Percentiles rank a stretch among this genome's conserved stretches.
Evolutionary conservation across 2,797 vertebrate genomes (phyloP).

Genomic region (Sebastolobus alascanus): DNA sequence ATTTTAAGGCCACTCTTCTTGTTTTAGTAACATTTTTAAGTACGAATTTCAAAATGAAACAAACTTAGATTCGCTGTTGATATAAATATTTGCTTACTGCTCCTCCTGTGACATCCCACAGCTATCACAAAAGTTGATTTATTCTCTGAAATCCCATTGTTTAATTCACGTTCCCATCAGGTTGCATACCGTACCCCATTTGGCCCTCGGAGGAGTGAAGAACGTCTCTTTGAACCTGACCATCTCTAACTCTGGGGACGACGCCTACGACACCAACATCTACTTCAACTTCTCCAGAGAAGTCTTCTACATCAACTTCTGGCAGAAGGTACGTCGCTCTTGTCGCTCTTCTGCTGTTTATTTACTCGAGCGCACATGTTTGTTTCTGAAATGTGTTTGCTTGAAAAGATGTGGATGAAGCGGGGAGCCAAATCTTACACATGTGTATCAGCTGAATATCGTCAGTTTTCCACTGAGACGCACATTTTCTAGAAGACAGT

Average conservation of each 20-base stretch:
- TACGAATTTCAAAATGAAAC: conserved; percentile 26
- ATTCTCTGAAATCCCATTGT: conserved; percentile 8
- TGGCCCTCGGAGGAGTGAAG: conserved; percentile 95
- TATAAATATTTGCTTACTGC: background rate
- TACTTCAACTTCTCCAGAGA: conserved; percentile 97
- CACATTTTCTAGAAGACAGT: conserved; percentile 23
- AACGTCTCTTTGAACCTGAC: conserved; percentile 95
- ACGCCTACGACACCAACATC: conserved; percentile 97
- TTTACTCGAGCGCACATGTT: conserved; percentile 49
- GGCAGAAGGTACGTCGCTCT: conserved; percentile 92
- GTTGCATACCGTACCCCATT: conserved; percentile 82
- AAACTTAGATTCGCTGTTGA: background rate
- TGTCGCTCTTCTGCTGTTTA: conserved; percentile 66
- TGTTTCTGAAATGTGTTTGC: conserved; percentile 44
- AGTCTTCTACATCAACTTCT: conserved; percentile 99
- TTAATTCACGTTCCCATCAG: conserved; percentile 63
- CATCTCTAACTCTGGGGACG: conserved; percentile 94
- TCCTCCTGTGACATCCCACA: background rate
- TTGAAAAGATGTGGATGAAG: conserved; percentile 12
- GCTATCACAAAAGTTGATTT: conserved; percentile 13
- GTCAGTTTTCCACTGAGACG: conserved; percentile 7
- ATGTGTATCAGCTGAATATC: background rate
- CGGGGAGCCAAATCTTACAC: background rate
- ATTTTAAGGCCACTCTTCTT: background rate
- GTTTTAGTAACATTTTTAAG: conserved; percentile 2